Evolutionary conservation across 2,797 vertebrate species (phyloP).

Genomic region (Adrianichthys oophorus): DNA sequence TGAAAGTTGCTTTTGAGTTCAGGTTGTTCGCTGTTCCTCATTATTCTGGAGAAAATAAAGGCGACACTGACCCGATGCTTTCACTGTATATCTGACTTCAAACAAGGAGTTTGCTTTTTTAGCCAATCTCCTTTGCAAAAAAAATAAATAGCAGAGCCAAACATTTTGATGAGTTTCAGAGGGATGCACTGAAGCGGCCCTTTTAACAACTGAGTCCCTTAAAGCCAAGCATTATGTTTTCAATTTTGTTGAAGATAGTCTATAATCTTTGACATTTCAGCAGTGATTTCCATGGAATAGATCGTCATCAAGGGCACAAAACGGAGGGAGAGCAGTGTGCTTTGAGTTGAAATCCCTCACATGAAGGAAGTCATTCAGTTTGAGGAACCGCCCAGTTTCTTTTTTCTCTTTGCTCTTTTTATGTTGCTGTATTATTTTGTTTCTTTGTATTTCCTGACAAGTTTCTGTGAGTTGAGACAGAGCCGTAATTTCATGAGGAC

Average conservation of each 20-base stretch:
- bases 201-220: conserved; percentile 61
- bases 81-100: conserved; percentile 33
- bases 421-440: conserved; percentile 3
- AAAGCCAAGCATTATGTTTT: conserved; percentile 60
- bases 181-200: conserved; percentile 42
- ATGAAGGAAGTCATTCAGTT: conserved; percentile 26
- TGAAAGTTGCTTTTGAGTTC: conserved; percentile 56
- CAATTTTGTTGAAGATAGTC: conserved; percentile 52
- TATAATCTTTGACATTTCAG: conserved; percentile 63
- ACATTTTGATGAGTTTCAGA: conserved; percentile 48
- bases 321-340: conserved; percentile 30
- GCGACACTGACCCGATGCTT: conserved; percentile 27
- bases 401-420: conserved; percentile 12
- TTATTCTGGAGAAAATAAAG: conserved; percentile 42
- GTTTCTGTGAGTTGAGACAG: not conserved
- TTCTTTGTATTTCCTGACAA: not conserved
- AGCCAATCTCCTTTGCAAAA: conserved; percentile 25
- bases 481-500: not conserved
- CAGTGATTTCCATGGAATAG: conserved; percentile 47
- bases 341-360: conserved; percentile 57
- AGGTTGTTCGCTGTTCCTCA: conserved; percentile 35
- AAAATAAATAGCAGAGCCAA: conserved; percentile 30
- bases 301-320: conserved; percentile 57
- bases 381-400: conserved; percentile 36
- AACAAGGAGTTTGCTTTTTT: conserved; percentile 42